Evolutionary conservation across 2,888 invertebrate species (phyloP), one percentile per base, ranked within the genome.

Genomic region (Platynereis dumerilii): DNA sequence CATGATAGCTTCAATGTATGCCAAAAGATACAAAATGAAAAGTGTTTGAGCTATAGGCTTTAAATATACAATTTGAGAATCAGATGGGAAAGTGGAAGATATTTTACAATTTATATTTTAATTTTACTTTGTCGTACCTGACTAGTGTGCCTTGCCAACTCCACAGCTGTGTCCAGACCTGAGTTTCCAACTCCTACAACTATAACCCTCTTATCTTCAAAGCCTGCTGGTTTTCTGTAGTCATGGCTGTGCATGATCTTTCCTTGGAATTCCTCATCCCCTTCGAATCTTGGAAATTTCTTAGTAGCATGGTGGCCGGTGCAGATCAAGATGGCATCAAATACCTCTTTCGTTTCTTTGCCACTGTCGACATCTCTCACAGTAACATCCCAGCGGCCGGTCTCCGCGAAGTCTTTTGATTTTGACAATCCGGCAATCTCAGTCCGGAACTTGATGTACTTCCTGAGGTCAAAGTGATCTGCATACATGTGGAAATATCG

Each of bases 171-270:
- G 73, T 86, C 86, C 2, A 83, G 77, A 0, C 85, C 86, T 1
- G 86, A 86, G 70, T 86, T 86, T 2, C 86, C 86, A 59, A 86
- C 83, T 1, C 87, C 87, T 26, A 87, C 75, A 2, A 87, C 78
- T 22, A 86, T 76, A 2, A 86, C 83, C 45, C 79, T 73, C 70
- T 82, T 82, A 53, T 76, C 80, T 28, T 75, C 76, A 65, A 69
- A 81, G 3, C 77, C 75, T 39, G 61, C 58, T 24, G 66, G 70
- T 59, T 78, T 72, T 45, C 72, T 76, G 67, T 79, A 80, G 54
- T 78, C 77, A 55, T 79, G 80, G 0, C 78, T 70, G 56, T 81
- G 81, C 3, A 77, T 22, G 15, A 78, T 69, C 61, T 72, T 65
- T 5, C 81, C 81, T 61, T 76, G 64, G 69, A 79, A 80, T 20